Evolutionary conservation across 2,888 invertebrate genomes (phyloP), one percentile per base, ranked within the genome.

Genomic region (Lumbricus terrestris): DNA sequence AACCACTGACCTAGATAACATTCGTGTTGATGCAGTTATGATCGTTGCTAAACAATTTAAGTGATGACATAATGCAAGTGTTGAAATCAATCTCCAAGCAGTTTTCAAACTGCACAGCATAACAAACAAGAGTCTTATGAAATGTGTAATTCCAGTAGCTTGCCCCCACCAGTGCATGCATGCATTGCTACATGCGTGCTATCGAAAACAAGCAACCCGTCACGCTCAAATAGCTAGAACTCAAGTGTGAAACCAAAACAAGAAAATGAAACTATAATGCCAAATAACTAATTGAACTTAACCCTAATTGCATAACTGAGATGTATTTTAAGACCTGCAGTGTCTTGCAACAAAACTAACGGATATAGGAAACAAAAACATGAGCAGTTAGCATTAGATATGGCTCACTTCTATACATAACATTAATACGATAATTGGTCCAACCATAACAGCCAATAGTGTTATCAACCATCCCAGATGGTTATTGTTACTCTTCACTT

Each of bases 61-160:
- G 29, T n/a, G n/a, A 69, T 8, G 29, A 69, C 69, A n/a, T n/a
- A 69, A 69, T 69, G 69, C 69, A 69, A 69, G 69, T 69, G 69
- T 69, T 69, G n/a, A 69, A 69, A 69, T 69, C 69, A 69, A 69
- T 69, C 69, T 69, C 69, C 69, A n/a, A n/a, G 69, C 69, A 69
- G n/a, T 69, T 69, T n/a, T n/a, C n/a, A 69, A 69, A 69, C 69
- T 69, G 29, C 69, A 69, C 69, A 69, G 69, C 69, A 69, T 13
- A 69, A 69, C 29, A 69, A 69, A 69, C 11, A 69, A 69, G 69
- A 69, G 5, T 69, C 69, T 69, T 69, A 29, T 69, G 69, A 69
- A 69, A 69, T n/a, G n/a, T 69, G 69, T 69, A n/a, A n/a, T 69
- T 69, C 69, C 69, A 69, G 69, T 69, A 69, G 69, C n/a, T n/a